Conservation (phyloP, 2,888 invertebrate genomes). For the Drosophila fungiperda region DNA sequence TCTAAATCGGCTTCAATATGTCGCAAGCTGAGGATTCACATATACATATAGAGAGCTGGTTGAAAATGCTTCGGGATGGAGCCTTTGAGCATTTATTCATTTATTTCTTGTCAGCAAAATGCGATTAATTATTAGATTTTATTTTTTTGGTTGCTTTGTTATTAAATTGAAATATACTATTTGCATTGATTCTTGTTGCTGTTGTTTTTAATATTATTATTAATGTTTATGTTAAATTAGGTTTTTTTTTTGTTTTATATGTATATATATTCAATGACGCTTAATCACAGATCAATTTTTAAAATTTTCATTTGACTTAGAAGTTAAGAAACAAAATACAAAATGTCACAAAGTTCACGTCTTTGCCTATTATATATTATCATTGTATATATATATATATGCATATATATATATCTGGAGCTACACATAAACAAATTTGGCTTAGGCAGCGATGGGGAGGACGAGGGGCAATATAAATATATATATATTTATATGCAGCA, state of each 20-base stretch:
- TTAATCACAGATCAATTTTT: constrained; percentile 78
- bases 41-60: constrained; percentile 30
- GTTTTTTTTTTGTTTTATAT: constrained; percentile 35
- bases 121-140: constrained; percentile 35
- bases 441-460: constrained; percentile 51
- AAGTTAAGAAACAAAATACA: constrained; percentile 74
- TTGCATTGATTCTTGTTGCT: constrained; percentile 44
- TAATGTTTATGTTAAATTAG: constrained; percentile 37
- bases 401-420: constrained; percentile 27
- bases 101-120: constrained; percentile 28
- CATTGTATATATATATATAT: constrained; percentile 5
- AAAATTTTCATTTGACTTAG: constrained; percentile 77
- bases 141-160: constrained; percentile 28
- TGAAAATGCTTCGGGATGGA: constrained; percentile 16
- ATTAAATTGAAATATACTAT: constrained; percentile 48
- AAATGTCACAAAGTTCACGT: constrained; percentile 53
- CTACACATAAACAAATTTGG: constrained; percentile 60
- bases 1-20: constrained; percentile 57
- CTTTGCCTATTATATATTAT: constrained; percentile 20
- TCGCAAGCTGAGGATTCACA: constrained; percentile 52
- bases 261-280: constrained; percentile 75
- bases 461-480: constrained; percentile 5
- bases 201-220: constrained; percentile 36
- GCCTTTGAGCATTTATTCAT: constrained; percentile 25
- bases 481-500: constrained; percentile 18